Conservation (phyloP, 2,888 invertebrate genomes). For the Tromatobia lineatoria region DNA sequence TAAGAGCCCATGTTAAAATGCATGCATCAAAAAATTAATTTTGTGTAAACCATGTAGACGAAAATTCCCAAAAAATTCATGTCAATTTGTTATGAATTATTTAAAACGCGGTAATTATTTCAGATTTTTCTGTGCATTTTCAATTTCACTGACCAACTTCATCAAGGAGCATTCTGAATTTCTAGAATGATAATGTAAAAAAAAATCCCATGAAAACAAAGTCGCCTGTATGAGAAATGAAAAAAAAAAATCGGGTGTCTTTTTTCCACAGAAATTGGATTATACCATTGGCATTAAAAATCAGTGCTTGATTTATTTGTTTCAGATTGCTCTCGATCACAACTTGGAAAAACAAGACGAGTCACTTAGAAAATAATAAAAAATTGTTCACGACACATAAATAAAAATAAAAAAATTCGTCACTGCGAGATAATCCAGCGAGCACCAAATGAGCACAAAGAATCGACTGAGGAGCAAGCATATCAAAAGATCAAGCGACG, state of each 20-base stretch:
- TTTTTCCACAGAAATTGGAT: not conserved
- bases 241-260: not conserved
- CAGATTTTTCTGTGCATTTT: too few species aligned
- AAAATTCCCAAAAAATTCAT: too few species aligned
- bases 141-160: too few species aligned
- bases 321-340: constrained; percentile 39
- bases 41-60: too few species aligned
- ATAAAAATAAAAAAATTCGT: constrained; percentile 9
- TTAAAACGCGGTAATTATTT: too few species aligned
- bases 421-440: not conserved
- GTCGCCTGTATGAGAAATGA: too few species aligned
- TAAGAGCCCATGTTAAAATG: too few species aligned
- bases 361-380: not conserved
- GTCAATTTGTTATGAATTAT: too few species aligned
- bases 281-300: not conserved
- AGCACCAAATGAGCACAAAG: not conserved
- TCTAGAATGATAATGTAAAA: too few species aligned
- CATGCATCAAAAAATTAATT: too few species aligned
- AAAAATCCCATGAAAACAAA: too few species aligned
- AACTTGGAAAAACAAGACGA: not conserved
- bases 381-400: not conserved
- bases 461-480: not conserved
- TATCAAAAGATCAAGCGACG: not conserved
- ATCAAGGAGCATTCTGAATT: too few species aligned
- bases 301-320: constrained; percentile 5